Evolutionary conservation across 2,113 vertebrate genomes (phyloP), one percentile per base, ranked within the genome.

Genomic region (Camelus dromedarius): DNA sequence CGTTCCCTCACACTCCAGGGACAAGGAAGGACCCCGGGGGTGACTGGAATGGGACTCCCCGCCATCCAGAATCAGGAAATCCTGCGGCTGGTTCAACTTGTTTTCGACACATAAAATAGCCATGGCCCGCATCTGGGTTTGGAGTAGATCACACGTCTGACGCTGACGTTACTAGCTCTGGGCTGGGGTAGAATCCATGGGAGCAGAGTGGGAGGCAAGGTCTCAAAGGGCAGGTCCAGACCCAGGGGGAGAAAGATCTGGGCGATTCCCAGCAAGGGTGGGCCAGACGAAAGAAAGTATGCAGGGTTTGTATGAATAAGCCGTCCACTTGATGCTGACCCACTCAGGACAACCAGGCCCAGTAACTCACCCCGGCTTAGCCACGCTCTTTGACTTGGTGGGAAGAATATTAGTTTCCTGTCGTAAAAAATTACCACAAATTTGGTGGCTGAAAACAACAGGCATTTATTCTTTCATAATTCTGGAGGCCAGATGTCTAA

Each of bases 31-130:
- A 26, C 66, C 77, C 83, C 60, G 14, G 28, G 32, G 67, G 62
- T 56, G 32, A 32, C 46, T 32, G 52, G 72, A 42, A 66, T 11
- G 48, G 48, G 81, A 64, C 24, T 89, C 5, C 60, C 58, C 26
- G 42, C 52, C 60, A 72, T 54, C 42, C 72, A 69, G 12, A 89
- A 86, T 32, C 79, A 79, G 26, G 11, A 72, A 64, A 76, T 35
- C 24, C n/a, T 92, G 42, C 66, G 81, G 69, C 22, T 84, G 32
- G 60, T 66, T 70, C 54, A 76, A 90, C 56, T 48, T 38, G 1
- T 58, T 86, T 85, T 70, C 62, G 84, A 81, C 15, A 73, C 58
- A 73, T n/a, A 87, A 89, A 72, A 88, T 52, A 84, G 85, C 22
- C 42, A 48, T 10, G 10, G 46, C 42, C 58, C 4, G 50, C 13